These are phyloP conservation scores for Ostrea denselamellosa DNA, from an alignment of 1,140 invertebrate genomes.

Conservation along the genomic window DNA sequence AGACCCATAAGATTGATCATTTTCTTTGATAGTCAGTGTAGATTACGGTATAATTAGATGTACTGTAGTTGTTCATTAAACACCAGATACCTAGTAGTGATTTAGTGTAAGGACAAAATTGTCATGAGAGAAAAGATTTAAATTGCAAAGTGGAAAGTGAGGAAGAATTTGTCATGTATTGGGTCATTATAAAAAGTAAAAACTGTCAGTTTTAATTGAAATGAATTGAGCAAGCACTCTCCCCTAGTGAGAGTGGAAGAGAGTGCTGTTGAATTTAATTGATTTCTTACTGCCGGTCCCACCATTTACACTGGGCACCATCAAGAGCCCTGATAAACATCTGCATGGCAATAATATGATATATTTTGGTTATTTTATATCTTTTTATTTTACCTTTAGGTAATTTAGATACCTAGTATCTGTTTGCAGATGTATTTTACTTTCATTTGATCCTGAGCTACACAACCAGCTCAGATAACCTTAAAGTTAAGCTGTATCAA, in stretches of 20 bases:
- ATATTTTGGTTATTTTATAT: conserved; percentile 27
- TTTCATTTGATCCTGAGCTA: conserved; percentile 24
- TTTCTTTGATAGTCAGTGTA: no score
- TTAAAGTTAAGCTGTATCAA: conserved; percentile 5
- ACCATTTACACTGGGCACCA: not conserved
- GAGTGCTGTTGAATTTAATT: not conserved
- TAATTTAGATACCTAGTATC: conserved; percentile 31
- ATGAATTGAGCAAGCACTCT: not conserved
- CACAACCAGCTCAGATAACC: conserved; percentile 10
- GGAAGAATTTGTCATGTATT: not conserved
- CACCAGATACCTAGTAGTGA: no score
- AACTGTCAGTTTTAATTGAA: conserved; percentile 15
- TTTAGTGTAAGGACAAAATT: no score
- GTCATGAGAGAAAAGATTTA: no score
- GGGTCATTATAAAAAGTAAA: not conserved
- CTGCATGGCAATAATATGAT: conserved; percentile 12
- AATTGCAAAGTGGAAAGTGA: not conserved
- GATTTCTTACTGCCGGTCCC: not conserved
- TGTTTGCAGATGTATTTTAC: conserved; percentile 39
- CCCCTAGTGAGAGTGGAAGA: conserved; percentile 8
- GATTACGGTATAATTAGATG: no score
- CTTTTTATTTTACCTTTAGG: conserved; percentile 14
- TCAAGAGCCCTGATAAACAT: not conserved
- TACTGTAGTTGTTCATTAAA: no score
- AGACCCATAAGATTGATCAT: no score